Evolutionary conservation across 2,888 invertebrate species (phyloP).

Genomic region (Thera britannica): DNA sequence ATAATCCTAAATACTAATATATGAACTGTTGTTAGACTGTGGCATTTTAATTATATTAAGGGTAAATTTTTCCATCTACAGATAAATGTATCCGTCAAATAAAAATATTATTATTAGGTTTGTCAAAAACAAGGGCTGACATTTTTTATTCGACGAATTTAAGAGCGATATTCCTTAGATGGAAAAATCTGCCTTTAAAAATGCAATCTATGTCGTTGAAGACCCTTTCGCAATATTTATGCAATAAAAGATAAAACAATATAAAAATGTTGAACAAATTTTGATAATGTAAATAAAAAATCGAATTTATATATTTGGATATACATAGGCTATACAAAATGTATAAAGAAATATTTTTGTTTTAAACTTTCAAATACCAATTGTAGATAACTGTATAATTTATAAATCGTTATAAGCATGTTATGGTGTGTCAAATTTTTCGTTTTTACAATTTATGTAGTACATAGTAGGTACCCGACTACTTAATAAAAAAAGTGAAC

Average conservation of each 20-base stretch:
- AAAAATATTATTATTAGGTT: too few relatives aligned
- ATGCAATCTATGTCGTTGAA: not conserved
- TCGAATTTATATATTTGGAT: conserved; percentile 56
- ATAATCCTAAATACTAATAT: not conserved
- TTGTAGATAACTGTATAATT: conserved; percentile 32
- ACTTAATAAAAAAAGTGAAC: conserved; percentile 69
- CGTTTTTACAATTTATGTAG: conserved; percentile 57
- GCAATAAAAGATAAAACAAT: conserved; percentile 29
- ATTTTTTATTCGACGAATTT: too few relatives aligned
- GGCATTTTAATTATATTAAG: conserved; percentile 10
- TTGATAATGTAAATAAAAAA: conserved; percentile 60
- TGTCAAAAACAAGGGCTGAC: too few relatives aligned
- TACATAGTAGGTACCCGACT: conserved; percentile 41
- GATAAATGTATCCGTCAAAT: too few relatives aligned
- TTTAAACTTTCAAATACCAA: conserved; percentile 49
- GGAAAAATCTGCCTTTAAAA: too few relatives aligned
- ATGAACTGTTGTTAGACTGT: not conserved
- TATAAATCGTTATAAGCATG: conserved; percentile 36
- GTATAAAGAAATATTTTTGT: conserved; percentile 54
- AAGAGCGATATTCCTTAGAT: too few relatives aligned
- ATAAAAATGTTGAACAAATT: conserved; percentile 49
- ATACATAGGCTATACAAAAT: conserved; percentile 44
- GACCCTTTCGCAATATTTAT: conserved; percentile 10
- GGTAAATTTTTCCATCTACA: too few relatives aligned
- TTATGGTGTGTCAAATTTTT: conserved; percentile 62